phyloP scores from a whole-genome alignment of 2,113 vertebrate species.

The Crotalus viridis region DNA sequence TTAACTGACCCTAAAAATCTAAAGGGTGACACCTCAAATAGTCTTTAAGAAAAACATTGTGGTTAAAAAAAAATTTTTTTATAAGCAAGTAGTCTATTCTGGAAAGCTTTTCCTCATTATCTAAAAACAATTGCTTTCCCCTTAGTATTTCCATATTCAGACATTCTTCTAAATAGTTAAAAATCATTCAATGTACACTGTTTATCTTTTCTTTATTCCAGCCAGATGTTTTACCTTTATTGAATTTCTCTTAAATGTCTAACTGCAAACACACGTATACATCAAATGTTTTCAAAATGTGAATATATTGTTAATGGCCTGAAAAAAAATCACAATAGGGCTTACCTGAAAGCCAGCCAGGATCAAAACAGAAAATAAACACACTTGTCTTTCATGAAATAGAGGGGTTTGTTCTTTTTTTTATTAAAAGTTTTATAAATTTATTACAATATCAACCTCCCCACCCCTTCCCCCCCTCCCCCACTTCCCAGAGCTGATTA shows the following conservation, averaged over 20 bases:
- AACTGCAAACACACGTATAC: not conserved
- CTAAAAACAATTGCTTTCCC: not conserved
- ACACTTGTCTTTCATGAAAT: slow-evolving; percentile 42
- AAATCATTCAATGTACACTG: not conserved
- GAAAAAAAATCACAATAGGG: not conserved
- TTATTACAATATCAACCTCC: too few species aligned
- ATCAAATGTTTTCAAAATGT: slow-evolving; percentile 14
- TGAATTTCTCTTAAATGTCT: not conserved
- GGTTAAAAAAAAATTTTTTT: not conserved
- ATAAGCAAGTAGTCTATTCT: not conserved
- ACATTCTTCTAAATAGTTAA: slow-evolving; percentile 5
- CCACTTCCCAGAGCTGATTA: too few species aligned
- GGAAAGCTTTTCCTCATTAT: not conserved
- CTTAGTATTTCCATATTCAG: not conserved
- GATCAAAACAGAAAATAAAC: slow-evolving; percentile 55
- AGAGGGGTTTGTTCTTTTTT: slow-evolving; percentile 34
- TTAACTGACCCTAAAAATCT: not conserved
- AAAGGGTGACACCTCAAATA: not conserved
- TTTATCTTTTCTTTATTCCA: not conserved
- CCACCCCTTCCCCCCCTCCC: too few species aligned
- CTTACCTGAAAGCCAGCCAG: slow-evolving; percentile 26
- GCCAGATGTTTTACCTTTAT: not conserved
- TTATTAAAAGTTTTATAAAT: too few species aligned
- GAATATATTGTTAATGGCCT: slow-evolving; percentile 12
- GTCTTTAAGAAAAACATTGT: not conserved